A percentile compares a stretch with the other conserved stretches of the same genome.
Evolutionary conservation across 2,888 invertebrate species (phyloP).

Genomic region (Sceliomorpha sp.): DNA sequence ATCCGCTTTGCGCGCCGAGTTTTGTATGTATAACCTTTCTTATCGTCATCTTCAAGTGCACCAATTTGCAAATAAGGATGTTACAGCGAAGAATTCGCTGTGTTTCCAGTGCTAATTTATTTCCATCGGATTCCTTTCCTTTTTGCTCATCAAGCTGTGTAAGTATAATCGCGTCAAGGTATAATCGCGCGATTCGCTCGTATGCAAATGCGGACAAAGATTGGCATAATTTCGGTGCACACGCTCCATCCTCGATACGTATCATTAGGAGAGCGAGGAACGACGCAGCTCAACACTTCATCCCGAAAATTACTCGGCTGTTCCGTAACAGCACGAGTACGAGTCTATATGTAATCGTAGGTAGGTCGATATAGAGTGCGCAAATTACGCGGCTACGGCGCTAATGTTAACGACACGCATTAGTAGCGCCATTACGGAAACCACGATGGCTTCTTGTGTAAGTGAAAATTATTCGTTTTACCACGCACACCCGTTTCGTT

Average conservation of each 20-base stretch:
- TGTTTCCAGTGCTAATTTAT: too few species aligned
- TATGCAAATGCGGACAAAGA: constrained; percentile 7
- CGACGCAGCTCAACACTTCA: constrained; percentile 62
- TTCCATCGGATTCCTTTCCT: too few species aligned
- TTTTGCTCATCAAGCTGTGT: too few species aligned
- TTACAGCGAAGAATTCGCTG: too few species aligned
- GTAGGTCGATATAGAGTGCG: constrained; percentile 62
- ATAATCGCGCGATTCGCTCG: too few species aligned
- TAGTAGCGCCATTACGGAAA: constrained; percentile 64
- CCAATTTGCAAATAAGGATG: too few species aligned
- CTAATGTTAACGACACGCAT: constrained; percentile 70
- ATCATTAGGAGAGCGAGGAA: constrained; percentile 60
- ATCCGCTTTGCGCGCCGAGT: too few species aligned
- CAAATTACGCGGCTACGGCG: constrained; percentile 65
- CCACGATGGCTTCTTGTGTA: constrained; percentile 34
- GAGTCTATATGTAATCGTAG: constrained; percentile 43
- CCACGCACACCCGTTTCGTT: constrained; percentile 14
- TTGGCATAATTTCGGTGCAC: constrained; percentile 24
- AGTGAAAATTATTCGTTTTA: constrained; percentile 49
- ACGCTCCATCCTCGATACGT: constrained; percentile 12
- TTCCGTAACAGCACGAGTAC: constrained; percentile 52
- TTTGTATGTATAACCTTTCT: too few species aligned
- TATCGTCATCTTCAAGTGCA: too few species aligned
- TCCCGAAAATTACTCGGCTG: constrained; percentile 65
- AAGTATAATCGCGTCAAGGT: too few species aligned